A percentile compares a stretch with the other conserved stretches of the same genome.
Conservation (phyloP, 2,113 vertebrate species). For the Canis aureus region DNA sequence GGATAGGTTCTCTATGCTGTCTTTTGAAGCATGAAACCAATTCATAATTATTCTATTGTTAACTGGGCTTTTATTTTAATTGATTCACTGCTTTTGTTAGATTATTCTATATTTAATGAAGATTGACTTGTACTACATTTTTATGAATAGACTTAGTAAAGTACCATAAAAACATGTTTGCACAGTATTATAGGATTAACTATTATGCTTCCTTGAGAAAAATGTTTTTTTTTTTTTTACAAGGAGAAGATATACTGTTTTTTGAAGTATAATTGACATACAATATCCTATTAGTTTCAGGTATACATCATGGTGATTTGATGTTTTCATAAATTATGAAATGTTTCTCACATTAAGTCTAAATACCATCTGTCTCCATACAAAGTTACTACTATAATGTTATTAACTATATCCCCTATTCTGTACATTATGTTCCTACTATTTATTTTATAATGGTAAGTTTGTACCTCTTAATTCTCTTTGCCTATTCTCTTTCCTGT, state of each 20-base stretch:
- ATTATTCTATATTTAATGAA: constrained; percentile 22
- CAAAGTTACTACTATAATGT: background rate
- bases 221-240: background rate
- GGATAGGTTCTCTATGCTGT: background rate
- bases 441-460: background rate
- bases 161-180: background rate
- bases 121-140: background rate
- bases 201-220: constrained; percentile 13
- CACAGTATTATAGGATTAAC: background rate
- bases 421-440: background rate
- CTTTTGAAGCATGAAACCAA: background rate
- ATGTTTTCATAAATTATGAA: background rate
- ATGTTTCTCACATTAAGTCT: background rate
- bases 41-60: background rate
- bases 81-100: background rate
- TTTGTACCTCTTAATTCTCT: background rate
- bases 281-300: background rate
- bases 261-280: background rate
- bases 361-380: background rate
- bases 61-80: background rate
- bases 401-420: background rate
- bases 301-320: background rate
- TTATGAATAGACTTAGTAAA: background rate
- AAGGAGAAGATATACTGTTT: background rate
- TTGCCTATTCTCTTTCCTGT: background rate